These are phyloP conservation scores for Xanthostigma xanthostigma DNA, from an alignment of 2,888 invertebrate species.

Conservation along the genomic window DNA sequence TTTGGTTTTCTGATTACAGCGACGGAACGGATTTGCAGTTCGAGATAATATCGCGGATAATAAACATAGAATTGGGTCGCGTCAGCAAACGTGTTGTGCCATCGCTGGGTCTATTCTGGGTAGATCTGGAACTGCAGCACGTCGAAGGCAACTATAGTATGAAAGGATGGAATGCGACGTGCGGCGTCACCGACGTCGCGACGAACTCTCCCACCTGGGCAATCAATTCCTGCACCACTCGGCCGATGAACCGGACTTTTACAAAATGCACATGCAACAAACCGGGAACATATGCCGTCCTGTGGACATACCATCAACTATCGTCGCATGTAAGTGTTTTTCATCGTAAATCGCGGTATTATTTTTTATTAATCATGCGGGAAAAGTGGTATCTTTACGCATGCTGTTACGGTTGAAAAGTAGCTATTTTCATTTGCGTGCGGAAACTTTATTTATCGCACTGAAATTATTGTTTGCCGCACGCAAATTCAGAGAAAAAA, in stretches of 20 bases:
- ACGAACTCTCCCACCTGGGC: constrained; percentile 43
- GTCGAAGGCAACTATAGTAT: constrained; percentile 31
- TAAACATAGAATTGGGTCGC: constrained; percentile 17
- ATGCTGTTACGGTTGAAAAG: no score
- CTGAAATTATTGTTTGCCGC: no score
- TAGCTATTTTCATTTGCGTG: no score
- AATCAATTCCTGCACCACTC: constrained; percentile 39
- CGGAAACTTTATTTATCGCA: no score
- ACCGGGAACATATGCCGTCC: constrained; percentile 46
- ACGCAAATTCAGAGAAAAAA: no score
- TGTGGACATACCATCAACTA: constrained; percentile 26
- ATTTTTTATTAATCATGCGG: no score
- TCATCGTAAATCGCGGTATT: no score
- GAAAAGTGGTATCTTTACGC: no score
- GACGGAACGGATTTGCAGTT: constrained; percentile 52
- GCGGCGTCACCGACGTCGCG: constrained; percentile 30
- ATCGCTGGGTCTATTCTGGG: constrained; percentile 30
- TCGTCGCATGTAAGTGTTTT: constrained; percentile 30
- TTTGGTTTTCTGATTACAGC: constrained; percentile 25
- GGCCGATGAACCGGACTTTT: constrained; percentile 30
- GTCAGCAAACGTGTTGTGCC: constrained; percentile 29
- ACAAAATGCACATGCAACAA: constrained; percentile 45
- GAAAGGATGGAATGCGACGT: constrained; percentile 31
- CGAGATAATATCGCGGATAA: constrained; percentile 38
- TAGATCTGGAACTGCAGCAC: constrained; percentile 33